phyloP scores from a whole-genome alignment of 2,797 vertebrate species.

The Enteromius treurensis region DNA sequence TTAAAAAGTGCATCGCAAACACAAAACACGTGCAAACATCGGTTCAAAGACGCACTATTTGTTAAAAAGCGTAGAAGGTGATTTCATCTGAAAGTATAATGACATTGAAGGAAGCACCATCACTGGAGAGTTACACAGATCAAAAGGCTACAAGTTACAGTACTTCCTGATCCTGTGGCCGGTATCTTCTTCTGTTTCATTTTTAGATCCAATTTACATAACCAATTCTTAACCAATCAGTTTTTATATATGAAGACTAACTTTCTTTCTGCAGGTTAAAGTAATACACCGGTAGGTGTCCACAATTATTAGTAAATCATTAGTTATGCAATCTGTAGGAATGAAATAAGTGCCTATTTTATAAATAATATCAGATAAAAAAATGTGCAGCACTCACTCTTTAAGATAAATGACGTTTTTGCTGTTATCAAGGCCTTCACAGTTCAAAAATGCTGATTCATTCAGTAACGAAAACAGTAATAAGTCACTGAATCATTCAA shows the following conservation, averaged over 20 bases:
- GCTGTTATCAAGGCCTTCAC: no score
- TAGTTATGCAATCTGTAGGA: background rate
- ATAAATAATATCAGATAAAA: background rate
- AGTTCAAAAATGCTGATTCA: background rate
- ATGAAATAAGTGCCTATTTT: background rate
- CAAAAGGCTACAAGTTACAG: conserved; percentile 49
- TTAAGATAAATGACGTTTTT: no score
- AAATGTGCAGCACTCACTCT: no score
- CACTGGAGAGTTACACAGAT: conserved; percentile 61
- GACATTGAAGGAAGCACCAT: conserved; percentile 65
- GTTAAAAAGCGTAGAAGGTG: conserved; percentile 38
- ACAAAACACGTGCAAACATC: background rate
- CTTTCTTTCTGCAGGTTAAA: background rate
- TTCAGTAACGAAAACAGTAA: background rate
- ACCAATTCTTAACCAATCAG: conserved; percentile 48
- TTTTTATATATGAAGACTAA: background rate
- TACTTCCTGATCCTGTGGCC: conserved; percentile 34
- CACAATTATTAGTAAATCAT: background rate
- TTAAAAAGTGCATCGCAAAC: background rate
- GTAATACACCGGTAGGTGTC: background rate
- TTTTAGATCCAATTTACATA: conserved; percentile 72
- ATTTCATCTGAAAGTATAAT: conserved; percentile 67
- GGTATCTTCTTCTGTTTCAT: conserved; percentile 24
- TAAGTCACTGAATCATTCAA: background rate
- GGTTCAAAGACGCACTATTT: conserved; percentile 9